Evolutionary conservation across 92 coral and sea anemone species (phyloP).

Genomic region (Porites cylindrica): DNA sequence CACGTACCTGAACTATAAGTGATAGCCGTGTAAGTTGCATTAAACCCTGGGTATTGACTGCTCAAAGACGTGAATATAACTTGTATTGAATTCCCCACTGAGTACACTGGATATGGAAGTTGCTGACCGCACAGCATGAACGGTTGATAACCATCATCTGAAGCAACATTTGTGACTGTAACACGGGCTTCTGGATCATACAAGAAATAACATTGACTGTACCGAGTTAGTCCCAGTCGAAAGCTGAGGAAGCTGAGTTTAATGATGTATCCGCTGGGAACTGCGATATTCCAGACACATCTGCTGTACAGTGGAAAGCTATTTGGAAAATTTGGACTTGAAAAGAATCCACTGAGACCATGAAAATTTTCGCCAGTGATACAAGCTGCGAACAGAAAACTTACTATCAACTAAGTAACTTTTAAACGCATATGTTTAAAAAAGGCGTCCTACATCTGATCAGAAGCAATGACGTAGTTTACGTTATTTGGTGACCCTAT

Average conservation of each 20-base stretch:
- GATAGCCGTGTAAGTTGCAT: conserved; percentile 10
- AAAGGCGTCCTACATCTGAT: too few relatives aligned
- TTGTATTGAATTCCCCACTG: background rate
- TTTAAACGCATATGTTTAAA: too few relatives aligned
- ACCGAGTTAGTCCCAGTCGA: background rate
- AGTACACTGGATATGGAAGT: background rate
- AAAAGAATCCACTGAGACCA: conserved; percentile 16
- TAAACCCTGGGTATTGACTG: background rate
- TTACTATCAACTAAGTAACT: too few relatives aligned
- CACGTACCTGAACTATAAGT: background rate
- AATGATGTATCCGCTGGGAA: conserved; percentile 21
- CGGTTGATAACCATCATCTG: background rate
- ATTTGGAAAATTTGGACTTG: conserved; percentile 28
- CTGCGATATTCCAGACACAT: conserved; percentile 39
- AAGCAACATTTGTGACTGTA: background rate
- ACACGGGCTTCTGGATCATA: background rate
- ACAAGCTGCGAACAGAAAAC: too few relatives aligned
- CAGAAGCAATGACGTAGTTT: too few relatives aligned
- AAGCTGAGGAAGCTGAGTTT: background rate
- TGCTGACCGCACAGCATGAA: background rate
- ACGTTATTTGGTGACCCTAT: too few relatives aligned
- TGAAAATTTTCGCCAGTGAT: background rate
- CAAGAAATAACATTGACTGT: too few relatives aligned
- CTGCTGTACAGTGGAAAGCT: background rate
- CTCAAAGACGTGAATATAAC: background rate